These are phyloP conservation scores for Gallinago paraguaiae DNA, from an alignment of 2,113 vertebrate species.

Conservation along the genomic window DNA sequence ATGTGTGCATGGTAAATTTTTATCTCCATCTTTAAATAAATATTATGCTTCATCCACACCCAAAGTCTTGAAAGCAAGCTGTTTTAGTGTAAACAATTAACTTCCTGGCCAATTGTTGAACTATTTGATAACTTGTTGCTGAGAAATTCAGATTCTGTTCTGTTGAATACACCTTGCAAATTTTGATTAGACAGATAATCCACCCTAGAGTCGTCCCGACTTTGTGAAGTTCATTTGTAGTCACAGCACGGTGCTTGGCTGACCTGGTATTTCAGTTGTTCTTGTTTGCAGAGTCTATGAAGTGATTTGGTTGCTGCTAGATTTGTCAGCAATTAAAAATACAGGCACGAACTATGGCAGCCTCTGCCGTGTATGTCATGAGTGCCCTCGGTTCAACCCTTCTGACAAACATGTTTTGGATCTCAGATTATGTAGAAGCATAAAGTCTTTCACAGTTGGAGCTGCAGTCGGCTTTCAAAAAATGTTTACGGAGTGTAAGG, in stretches of 20 bases:
- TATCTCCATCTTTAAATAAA: conserved; percentile 55
- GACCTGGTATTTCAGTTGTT: not conserved
- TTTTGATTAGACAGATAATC: conserved; percentile 26
- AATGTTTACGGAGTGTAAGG: not conserved
- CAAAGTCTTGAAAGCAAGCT: conserved; percentile 42
- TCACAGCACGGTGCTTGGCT: not conserved
- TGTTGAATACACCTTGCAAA: not conserved
- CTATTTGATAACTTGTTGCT: conserved; percentile 23
- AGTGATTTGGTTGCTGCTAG: not conserved
- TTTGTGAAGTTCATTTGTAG: not conserved
- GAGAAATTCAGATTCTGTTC: conserved; percentile 14
- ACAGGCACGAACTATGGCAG: not conserved
- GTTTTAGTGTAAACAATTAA: conserved; percentile 37
- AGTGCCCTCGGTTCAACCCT: not conserved
- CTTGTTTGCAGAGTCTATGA: not conserved
- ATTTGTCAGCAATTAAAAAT: conserved; percentile 1
- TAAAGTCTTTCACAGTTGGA: not conserved
- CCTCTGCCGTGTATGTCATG: not conserved
- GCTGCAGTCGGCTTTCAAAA: conserved; percentile 1
- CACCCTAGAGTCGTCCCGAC: not conserved
- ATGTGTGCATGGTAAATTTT: conserved; percentile 15
- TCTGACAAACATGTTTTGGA: not conserved
- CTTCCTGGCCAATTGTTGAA: conserved; percentile 35
- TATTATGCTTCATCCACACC: conserved; percentile 58
- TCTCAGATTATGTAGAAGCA: conserved; percentile 5